These are phyloP conservation scores for Tiliacea aurago DNA, from an alignment of 2,888 invertebrate genomes.

Conservation along the genomic window DNA sequence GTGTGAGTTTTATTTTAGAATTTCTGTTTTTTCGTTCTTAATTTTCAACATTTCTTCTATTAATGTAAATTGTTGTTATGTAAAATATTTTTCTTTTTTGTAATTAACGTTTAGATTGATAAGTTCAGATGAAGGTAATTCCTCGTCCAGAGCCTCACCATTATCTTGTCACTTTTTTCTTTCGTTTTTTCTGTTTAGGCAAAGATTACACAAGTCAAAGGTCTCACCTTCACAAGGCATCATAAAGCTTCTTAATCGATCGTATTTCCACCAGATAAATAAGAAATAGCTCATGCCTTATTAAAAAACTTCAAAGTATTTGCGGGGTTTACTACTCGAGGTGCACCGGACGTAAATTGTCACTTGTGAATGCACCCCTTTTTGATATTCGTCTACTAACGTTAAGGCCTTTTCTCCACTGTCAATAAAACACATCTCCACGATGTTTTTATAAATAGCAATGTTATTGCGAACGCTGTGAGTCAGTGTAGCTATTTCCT, in stretches of 20 bases:
- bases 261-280: background rate
- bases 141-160: background rate
- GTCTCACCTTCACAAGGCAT: background rate
- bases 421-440: conserved; percentile 28
- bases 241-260: no score
- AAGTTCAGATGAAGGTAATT: background rate
- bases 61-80: no score
- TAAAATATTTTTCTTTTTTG: background rate
- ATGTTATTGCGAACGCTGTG: conserved; percentile 39
- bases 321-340: no score
- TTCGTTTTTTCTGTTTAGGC: background rate
- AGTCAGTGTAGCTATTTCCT: conserved; percentile 59
- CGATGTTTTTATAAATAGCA: conserved; percentile 41
- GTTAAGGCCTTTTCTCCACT: background rate
- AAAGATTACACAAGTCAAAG: background rate
- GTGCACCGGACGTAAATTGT: background rate
- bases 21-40: background rate
- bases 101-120: no score
- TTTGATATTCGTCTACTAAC: background rate
- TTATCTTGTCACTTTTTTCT: background rate
- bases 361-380: background rate
- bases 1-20: background rate
- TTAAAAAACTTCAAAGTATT: background rate
- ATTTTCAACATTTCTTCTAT: background rate
- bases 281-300: background rate